phyloP scores from a whole-genome alignment of 2,888 invertebrate genomes.

The Amiota mariae region DNA sequence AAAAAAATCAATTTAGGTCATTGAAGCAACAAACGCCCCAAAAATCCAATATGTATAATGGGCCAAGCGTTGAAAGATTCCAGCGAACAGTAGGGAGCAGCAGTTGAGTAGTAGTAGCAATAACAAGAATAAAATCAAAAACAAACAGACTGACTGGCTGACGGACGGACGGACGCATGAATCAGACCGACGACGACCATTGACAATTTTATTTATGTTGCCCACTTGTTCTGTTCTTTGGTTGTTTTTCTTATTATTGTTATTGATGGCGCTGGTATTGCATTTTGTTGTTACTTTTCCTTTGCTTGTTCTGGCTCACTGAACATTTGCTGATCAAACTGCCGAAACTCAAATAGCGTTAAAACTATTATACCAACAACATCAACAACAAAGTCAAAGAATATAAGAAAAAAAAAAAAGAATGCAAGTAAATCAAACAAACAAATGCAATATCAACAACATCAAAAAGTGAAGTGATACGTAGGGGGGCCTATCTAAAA shows the following conservation, averaged over 20 bases:
- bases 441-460: background rate
- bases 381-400: background rate
- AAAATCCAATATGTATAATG: too few species aligned
- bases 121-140: too few species aligned
- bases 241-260: background rate
- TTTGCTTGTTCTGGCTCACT: background rate
- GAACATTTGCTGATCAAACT: background rate
- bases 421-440: conserved; percentile 12
- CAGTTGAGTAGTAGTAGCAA: too few species aligned
- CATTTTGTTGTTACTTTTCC: background rate
- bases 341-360: background rate
- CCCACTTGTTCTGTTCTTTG: conserved; percentile 8
- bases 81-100: too few species aligned
- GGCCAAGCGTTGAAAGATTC: too few species aligned
- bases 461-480: background rate
- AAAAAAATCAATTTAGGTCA: conserved; percentile 14
- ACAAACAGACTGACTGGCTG: too few species aligned
- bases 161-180: too few species aligned
- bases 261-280: too few species aligned
- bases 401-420: background rate
- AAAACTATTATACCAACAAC: background rate
- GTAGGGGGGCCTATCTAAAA: too few species aligned
- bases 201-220: conserved; percentile 32
- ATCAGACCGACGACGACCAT: conserved; percentile 2
- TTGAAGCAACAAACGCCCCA: background rate